A percentile compares a stretch with the other conserved stretches of the same genome.
Conservation (phyloP, 23 tunicate species). For the Trididemnum miniatum region DNA sequence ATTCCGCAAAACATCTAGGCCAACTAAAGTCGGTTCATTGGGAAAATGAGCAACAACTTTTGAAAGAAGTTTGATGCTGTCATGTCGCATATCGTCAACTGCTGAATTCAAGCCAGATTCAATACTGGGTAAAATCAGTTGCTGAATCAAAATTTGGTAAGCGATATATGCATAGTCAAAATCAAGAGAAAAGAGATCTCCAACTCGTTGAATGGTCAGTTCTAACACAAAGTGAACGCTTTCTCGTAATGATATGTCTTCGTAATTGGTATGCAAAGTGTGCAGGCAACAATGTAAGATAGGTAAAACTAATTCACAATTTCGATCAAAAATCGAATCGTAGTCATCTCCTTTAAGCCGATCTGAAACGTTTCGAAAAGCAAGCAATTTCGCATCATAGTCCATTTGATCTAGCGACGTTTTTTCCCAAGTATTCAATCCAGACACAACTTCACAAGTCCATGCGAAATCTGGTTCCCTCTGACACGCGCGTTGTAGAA, state of each 20-base stretch:
- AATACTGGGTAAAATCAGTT: constrained; percentile 48
- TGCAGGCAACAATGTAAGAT: constrained; percentile 57
- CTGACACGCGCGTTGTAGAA: constrained; percentile 42
- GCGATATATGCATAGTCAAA: background rate
- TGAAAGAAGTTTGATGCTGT: constrained; percentile 53
- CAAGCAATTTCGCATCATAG: constrained; percentile 58
- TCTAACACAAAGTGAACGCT: constrained; percentile 55
- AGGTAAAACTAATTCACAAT: constrained; percentile 52
- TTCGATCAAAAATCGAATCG: constrained; percentile 29
- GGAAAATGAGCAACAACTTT: constrained; percentile 52
- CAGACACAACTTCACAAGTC: constrained; percentile 48
- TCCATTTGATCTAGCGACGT: constrained; percentile 64
- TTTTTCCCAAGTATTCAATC: constrained; percentile 77
- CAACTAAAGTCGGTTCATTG: constrained; percentile 35
- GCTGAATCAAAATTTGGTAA: constrained; percentile 46
- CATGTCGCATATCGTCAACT: constrained; percentile 60
- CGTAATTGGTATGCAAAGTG: constrained; percentile 34
- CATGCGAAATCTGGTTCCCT: constrained; percentile 26
- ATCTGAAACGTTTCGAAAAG: constrained; percentile 43
- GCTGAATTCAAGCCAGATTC: constrained; percentile 43
- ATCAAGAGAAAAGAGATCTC: background rate
- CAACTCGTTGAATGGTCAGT: constrained; percentile 29
- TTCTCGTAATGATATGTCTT: constrained; percentile 68
- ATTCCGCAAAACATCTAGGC: constrained; percentile 43
- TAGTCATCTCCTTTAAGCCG: constrained; percentile 28